A percentile compares a stretch with the other conserved stretches of the same genome.
Evolutionary conservation across 2,113 vertebrate species (phyloP).

Genomic region (Bubo bubo): DNA sequence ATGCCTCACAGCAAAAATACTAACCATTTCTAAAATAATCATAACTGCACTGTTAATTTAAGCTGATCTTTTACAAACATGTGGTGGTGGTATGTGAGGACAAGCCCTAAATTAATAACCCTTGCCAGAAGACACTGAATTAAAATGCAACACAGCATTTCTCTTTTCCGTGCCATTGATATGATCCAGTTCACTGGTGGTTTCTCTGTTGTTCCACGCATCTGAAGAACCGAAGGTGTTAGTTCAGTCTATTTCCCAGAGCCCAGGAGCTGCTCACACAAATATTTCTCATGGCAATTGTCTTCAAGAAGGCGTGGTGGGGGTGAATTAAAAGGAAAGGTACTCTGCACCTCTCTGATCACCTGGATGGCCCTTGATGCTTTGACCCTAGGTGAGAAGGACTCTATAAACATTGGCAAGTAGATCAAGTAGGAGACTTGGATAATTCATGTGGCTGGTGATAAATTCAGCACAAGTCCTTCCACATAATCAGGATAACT

Average conservation of each 20-base stretch:
- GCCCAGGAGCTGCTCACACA: not conserved
- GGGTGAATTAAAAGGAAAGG: not conserved
- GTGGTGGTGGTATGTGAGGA: not conserved
- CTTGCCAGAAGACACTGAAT: not conserved
- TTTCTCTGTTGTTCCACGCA: not conserved
- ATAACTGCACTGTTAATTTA: not conserved
- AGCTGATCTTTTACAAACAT: not conserved
- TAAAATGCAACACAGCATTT: not conserved
- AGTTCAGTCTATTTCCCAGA: not conserved
- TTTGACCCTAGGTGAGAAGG: not conserved
- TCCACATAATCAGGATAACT: not conserved
- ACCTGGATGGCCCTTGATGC: not conserved
- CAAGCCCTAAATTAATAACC: not conserved
- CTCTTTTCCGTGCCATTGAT: not conserved
- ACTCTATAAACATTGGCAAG: not conserved
- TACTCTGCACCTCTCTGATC: not conserved
- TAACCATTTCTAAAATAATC: not conserved
- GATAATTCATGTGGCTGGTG: not conserved
- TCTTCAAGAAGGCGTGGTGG: not conserved
- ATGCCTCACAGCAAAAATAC: not conserved
- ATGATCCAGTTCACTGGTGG: not conserved
- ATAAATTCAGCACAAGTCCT: not conserved
- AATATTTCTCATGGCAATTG: not conserved
- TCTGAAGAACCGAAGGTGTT: not conserved
- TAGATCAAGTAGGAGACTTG: not conserved